A percentile compares a stretch with the other conserved stretches of the same genome.
phyloP scores from a whole-genome alignment of 2,888 invertebrate genomes.

The Halictus quadricinctus region DNA sequence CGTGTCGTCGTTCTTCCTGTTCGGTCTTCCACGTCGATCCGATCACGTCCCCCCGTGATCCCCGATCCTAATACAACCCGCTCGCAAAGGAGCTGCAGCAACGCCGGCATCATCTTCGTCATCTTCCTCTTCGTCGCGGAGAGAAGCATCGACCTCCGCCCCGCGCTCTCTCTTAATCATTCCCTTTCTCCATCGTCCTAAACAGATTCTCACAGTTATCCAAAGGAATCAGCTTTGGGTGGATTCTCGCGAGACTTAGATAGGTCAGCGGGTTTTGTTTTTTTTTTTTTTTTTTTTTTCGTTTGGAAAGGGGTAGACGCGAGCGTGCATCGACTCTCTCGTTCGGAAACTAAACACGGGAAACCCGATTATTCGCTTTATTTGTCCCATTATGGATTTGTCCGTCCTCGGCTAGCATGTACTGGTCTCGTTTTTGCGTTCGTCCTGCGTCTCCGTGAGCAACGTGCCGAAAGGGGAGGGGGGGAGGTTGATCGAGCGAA shows the following conservation, averaged over 20 bases:
- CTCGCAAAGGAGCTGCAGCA: slow-evolving; percentile 23
- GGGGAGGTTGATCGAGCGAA: slow-evolving; percentile 14
- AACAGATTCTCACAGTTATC: slow-evolving; percentile 60
- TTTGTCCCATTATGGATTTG: neutral
- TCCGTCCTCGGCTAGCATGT: slow-evolving; percentile 10
- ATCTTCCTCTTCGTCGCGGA: neutral
- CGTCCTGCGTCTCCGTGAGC: slow-evolving; percentile 20
- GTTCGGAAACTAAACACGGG: slow-evolving; percentile 14
- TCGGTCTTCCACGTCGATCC: neutral
- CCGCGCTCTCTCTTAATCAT: slow-evolving; percentile 25
- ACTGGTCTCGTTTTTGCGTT: slow-evolving; percentile 10
- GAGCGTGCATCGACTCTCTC: slow-evolving; percentile 43
- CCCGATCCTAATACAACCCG: slow-evolving; percentile 1
- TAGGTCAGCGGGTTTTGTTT: neutral
- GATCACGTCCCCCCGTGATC: slow-evolving; percentile 11
- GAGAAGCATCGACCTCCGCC: neutral
- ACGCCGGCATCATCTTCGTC: neutral
- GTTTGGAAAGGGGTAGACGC: slow-evolving; percentile 25
- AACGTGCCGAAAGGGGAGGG: slow-evolving; percentile 31
- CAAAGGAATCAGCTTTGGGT: slow-evolving; percentile 34
- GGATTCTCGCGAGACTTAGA: slow-evolving; percentile 28
- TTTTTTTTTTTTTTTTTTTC: neutral
- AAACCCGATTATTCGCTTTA: neutral
- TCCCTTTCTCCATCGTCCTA: slow-evolving; percentile 38
- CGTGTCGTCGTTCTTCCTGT: neutral